Conservation (phyloP, 2,113 vertebrate genomes). For the Erythrocercus mccallii region DNA sequence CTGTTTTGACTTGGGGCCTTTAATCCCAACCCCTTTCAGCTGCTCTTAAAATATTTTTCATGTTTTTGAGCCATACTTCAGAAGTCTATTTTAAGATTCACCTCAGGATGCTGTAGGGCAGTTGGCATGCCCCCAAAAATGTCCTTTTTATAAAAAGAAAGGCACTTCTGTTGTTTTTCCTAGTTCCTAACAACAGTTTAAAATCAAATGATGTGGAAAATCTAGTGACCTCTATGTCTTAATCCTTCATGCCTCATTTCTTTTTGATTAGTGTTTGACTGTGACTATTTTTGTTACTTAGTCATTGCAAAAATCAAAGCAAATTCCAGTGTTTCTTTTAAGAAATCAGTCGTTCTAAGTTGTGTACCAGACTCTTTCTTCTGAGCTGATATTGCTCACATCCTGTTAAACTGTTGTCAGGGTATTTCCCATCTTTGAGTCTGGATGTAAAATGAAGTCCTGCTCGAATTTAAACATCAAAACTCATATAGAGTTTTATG, state of each 20-base stretch:
- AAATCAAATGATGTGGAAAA: not conserved
- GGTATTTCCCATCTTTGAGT: not conserved
- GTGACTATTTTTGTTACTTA: not conserved
- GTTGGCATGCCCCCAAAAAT: slow-evolving; percentile 29
- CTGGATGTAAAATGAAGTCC: not conserved
- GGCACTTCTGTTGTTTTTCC: not conserved
- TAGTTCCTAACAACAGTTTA: not conserved
- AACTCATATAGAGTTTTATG: not conserved
- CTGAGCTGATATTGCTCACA: not conserved
- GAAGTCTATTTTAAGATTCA: not conserved
- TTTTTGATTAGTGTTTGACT: not conserved
- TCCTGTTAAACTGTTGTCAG: not conserved
- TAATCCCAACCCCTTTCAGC: not conserved
- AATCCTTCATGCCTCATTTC: slow-evolving; percentile 13
- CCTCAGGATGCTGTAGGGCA: not conserved
- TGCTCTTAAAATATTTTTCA: not conserved
- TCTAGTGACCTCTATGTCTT: not conserved
- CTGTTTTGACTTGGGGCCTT: not conserved
- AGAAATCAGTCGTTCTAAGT: not conserved
- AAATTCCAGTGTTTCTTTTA: not conserved
- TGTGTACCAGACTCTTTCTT: not conserved
- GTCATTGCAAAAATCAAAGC: not conserved
- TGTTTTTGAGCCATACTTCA: not conserved
- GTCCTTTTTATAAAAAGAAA: not conserved
- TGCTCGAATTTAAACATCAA: not conserved